These are phyloP conservation scores for Heterocephalus glaber DNA, from an alignment of 2,113 vertebrate species.

Conservation along the genomic window DNA sequence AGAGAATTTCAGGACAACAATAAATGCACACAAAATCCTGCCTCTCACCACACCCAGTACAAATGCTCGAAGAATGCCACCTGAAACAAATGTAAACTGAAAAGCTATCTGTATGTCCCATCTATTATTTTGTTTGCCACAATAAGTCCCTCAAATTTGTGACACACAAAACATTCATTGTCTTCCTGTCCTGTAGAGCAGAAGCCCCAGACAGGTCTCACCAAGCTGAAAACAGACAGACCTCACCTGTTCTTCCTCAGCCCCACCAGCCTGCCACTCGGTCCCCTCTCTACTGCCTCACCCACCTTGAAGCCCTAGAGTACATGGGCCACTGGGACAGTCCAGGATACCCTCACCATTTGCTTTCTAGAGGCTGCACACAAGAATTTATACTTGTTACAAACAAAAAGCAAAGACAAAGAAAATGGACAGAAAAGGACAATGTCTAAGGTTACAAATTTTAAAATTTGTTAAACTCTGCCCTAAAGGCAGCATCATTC, in stretches of 20 bases:
- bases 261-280: too few relatives aligned
- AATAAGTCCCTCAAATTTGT: not conserved
- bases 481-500: not conserved
- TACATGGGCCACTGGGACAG: too few relatives aligned
- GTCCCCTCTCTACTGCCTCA: not conserved
- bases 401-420: not conserved
- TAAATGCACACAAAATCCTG: not conserved
- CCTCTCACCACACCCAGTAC: not conserved
- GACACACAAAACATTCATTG: fast-evolving
- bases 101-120: fast-evolving
- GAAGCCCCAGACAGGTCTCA: not conserved
- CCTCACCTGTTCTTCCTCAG: not conserved
- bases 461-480: not conserved
- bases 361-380: too few relatives aligned
- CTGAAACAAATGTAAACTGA: not conserved
- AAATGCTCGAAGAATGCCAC: not conserved
- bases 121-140: fast-evolving
- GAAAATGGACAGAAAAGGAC: not conserved
- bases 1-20: not conserved
- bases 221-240: not conserved
- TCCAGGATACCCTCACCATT: fast-evolving
- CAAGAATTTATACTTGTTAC: not conserved
- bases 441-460: not conserved
- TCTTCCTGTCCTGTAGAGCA: too few relatives aligned
- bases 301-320: too few relatives aligned